Conservation (phyloP, 1,140 invertebrate species). For the Meloidogyne floridensis region DNA sequence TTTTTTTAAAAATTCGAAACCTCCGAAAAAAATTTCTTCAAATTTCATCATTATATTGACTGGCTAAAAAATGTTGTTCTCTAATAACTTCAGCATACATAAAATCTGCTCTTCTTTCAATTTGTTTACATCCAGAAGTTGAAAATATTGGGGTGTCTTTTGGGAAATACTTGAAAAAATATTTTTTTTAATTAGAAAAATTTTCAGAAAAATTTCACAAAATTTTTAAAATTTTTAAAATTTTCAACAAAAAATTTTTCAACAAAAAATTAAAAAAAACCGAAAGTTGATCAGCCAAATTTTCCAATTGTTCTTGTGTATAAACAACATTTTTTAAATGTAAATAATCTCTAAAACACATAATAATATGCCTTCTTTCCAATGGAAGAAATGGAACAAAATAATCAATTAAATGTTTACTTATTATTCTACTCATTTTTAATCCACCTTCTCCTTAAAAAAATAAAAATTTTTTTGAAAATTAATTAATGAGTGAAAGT, state of each 20-base stretch:
- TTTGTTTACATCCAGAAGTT: constrained; percentile 70
- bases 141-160: constrained; percentile 67
- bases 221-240: no score
- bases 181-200: no score
- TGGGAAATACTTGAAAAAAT: constrained; percentile 67
- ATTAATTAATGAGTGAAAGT: no score
- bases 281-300: constrained; percentile 52
- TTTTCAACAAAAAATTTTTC: not conserved
- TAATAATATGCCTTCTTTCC: constrained; percentile 79
- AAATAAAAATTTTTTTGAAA: constrained; percentile 25
- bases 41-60: constrained; percentile 21
- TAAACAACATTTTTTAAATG: constrained; percentile 35
- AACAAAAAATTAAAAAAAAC: constrained; percentile 19
- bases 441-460: constrained; percentile 75
- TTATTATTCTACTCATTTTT: constrained; percentile 77
- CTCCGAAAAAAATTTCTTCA: not conserved
- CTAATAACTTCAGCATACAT: constrained; percentile 38
- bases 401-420: constrained; percentile 82
- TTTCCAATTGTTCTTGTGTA: constrained; percentile 52
- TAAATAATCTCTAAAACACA: constrained; percentile 71
- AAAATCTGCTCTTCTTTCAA: constrained; percentile 68
- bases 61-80: not conserved
- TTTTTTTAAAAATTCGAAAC: not conserved
- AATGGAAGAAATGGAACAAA: constrained; percentile 91
- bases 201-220: no score